A percentile compares a stretch with the other conserved stretches of the same genome.
phyloP scores from a whole-genome alignment of 2,888 invertebrate genomes.

The Tetheella fluctuosa region DNA sequence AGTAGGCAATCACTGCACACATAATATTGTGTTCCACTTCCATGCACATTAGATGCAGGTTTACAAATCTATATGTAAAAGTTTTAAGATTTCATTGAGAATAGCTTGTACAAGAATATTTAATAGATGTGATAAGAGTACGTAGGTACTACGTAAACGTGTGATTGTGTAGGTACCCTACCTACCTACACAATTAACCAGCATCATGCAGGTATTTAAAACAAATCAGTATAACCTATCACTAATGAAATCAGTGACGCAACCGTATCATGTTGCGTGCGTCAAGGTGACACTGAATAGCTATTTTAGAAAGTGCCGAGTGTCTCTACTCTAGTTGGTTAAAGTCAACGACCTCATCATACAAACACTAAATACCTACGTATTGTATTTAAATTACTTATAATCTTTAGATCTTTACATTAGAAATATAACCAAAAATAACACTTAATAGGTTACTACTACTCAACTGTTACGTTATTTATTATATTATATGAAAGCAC shows the following conservation, averaged over 20 bases:
- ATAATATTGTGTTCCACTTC: not conserved
- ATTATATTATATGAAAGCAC: too few species aligned
- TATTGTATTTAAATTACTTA: slow-evolving; percentile 17
- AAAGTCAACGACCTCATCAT: slow-evolving; percentile 66
- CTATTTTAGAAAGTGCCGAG: slow-evolving; percentile 79
- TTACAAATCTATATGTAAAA: not conserved
- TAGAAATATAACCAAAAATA: not conserved
- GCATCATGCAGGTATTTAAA: slow-evolving; percentile 27
- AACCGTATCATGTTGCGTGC: slow-evolving; percentile 68
- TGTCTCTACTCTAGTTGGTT: slow-evolving; percentile 58
- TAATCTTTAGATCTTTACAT: too few species aligned
- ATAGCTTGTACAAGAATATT: not conserved
- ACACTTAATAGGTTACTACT: too few species aligned
- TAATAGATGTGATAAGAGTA: not conserved
- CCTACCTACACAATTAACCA: slow-evolving; percentile 8
- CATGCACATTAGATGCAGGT: not conserved
- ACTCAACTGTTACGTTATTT: too few species aligned
- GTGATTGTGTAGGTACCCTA: too few species aligned
- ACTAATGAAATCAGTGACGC: slow-evolving; percentile 62
- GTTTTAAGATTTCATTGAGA: not conserved
- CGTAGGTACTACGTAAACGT: too few species aligned
- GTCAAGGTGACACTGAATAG: slow-evolving; percentile 76
- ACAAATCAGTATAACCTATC: slow-evolving; percentile 43
- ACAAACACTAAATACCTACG: slow-evolving; percentile 28
- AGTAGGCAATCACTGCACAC: not conserved